A percentile compares a stretch with the other conserved stretches of the same genome.
phyloP scores from a whole-genome alignment of 1,140 invertebrate species.

The Monochamus saltuarius region DNA sequence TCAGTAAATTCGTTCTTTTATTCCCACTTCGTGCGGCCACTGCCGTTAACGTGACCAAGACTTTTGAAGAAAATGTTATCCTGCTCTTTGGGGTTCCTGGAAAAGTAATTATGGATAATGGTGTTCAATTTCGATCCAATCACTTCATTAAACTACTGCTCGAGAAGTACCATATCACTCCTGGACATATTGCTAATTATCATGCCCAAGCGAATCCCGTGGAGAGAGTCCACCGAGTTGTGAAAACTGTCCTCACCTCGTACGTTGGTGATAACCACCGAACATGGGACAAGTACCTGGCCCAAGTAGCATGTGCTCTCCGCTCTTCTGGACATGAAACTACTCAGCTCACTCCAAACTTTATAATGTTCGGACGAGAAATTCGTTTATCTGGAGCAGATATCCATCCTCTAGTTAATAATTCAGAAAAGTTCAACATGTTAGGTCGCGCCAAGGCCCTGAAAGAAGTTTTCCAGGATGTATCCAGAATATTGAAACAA shows the following conservation, averaged over 20 bases:
- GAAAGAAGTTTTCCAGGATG: no score
- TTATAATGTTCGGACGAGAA: conserved; percentile 20
- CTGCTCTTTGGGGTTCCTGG: conserved; percentile 28
- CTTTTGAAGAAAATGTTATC: conserved; percentile 20
- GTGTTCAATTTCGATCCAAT: neutral
- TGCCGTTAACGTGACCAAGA: neutral
- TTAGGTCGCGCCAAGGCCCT: no score
- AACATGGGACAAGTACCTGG: conserved; percentile 39
- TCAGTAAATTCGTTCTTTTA: conserved; percentile 17
- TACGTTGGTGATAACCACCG: conserved; percentile 42
- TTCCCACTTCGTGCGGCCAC: conserved; percentile 20
- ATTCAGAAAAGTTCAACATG: no score
- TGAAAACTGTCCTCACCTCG: conserved; percentile 38
- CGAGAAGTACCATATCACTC: conserved; percentile 2
- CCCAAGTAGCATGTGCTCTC: conserved; percentile 32
- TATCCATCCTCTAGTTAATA: no score
- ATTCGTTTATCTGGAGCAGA: no score
- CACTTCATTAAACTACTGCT: conserved; percentile 3
- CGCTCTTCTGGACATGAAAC: conserved; percentile 40
- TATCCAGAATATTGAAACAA: no score
- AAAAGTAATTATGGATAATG: conserved; percentile 15
- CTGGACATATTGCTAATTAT: conserved; percentile 12
- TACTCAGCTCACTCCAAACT: conserved; percentile 38
- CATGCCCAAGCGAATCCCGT: conserved; percentile 25
- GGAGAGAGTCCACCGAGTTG: conserved; percentile 34